Evolutionary conservation across 2,113 vertebrate genomes (phyloP).

Genomic region (Cnemophilus loriae): DNA sequence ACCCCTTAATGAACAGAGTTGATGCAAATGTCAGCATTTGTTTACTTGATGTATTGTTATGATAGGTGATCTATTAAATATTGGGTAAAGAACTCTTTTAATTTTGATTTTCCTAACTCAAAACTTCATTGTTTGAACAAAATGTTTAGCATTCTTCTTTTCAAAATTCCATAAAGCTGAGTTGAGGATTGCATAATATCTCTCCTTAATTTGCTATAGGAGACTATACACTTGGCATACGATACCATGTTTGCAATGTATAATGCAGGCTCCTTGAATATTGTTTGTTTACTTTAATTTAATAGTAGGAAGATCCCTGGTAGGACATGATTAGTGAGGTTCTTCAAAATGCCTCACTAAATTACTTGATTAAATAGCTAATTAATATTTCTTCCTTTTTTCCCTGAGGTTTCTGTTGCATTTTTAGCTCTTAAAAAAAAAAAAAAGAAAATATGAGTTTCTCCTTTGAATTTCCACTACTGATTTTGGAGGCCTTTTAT

Average conservation of each 20-base stretch:
- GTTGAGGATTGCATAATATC: not conserved
- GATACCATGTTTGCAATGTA: not conserved
- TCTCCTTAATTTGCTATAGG: not conserved
- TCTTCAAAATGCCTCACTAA: not conserved
- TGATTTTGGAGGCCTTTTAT: not conserved
- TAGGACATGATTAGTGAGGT: not conserved
- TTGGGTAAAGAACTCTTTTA: not conserved
- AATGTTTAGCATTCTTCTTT: not conserved
- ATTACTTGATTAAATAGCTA: not conserved
- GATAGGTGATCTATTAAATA: not conserved
- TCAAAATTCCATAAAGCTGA: not conserved
- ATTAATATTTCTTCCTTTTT: not conserved
- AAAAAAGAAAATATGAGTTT: not conserved
- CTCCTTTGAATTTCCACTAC: not conserved
- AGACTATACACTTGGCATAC: not conserved
- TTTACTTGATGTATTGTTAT: not conserved
- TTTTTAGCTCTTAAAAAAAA: not conserved
- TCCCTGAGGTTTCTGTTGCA: not conserved
- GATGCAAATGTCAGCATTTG: not conserved
- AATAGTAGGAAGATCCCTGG: not conserved
- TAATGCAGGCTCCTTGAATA: not conserved
- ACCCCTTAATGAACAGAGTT: not conserved
- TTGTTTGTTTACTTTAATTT: not conserved
- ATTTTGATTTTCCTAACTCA: not conserved
- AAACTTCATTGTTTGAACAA: not conserved